Conservation (phyloP, 2,797 vertebrate genomes). For the Chanos chanos region DNA sequence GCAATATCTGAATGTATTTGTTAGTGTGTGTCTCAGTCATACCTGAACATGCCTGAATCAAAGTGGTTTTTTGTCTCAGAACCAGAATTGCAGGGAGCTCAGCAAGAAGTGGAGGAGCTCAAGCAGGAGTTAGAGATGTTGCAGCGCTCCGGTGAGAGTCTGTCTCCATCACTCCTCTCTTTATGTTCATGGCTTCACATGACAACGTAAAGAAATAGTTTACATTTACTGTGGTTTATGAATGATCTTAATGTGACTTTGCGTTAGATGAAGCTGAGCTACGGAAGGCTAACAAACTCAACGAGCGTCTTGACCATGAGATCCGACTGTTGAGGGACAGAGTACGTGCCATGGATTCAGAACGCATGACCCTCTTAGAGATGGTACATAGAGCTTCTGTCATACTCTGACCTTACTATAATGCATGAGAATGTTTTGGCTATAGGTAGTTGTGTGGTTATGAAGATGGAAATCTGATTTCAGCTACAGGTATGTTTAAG, state of each 20-base stretch:
- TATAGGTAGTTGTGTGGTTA: too few species aligned
- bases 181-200: not conserved
- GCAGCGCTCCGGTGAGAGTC: slow-evolving; percentile 55
- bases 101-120: slow-evolving; percentile 59
- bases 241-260: slow-evolving; percentile 2
- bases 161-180: not conserved
- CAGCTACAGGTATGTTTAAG: too few species aligned
- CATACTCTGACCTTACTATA: not conserved
- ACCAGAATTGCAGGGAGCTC: slow-evolving; percentile 61
- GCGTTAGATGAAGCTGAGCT: slow-evolving; percentile 61
- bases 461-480: too few species aligned
- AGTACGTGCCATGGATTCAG: slow-evolving; percentile 69
- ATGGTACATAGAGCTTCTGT: slow-evolving; percentile 56
- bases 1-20: too few species aligned
- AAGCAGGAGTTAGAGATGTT: slow-evolving; percentile 61
- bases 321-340: slow-evolving; percentile 69
- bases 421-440: not conserved
- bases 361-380: slow-evolving; percentile 65
- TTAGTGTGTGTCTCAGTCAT: too few species aligned
- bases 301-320: slow-evolving; percentile 72
- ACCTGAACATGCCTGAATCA: not conserved
- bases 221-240: not conserved
- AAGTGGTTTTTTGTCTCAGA: slow-evolving; percentile 43
- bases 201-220: not conserved
- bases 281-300: slow-evolving; percentile 72